phyloP scores from a whole-genome alignment of 2,888 invertebrate genomes.

The Octodonta nipae region DNA sequence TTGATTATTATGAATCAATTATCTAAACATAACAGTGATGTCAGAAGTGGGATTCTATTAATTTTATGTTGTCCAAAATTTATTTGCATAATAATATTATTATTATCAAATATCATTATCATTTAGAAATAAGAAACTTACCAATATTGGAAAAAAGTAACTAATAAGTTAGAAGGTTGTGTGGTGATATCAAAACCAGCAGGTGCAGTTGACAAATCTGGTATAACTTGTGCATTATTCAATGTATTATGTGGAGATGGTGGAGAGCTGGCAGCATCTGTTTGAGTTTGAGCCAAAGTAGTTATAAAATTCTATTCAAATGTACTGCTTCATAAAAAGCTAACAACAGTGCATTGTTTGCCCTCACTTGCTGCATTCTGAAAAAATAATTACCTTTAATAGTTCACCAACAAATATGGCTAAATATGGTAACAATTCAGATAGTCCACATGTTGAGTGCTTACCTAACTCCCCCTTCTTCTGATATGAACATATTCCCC shows the following conservation, averaged over 20 bases:
- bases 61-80: no score
- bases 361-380: conserved; percentile 46
- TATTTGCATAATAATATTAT: no score
- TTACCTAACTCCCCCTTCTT: conserved; percentile 84
- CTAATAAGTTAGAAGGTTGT: conserved; percentile 85
- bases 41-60: no score
- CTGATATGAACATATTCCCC: conserved; percentile 88
- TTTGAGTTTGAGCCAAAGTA: conserved; percentile 80
- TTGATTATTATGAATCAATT: no score
- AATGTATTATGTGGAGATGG: conserved; percentile 71
- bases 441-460: background rate
- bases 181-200: conserved; percentile 46
- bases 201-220: conserved; percentile 39
- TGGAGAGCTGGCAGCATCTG: conserved; percentile 66
- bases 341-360: conserved; percentile 74
- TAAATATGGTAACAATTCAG: background rate
- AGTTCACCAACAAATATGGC: conserved; percentile 1
- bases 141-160: conserved; percentile 93
- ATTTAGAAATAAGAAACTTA: no score
- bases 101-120: no score
- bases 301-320: conserved; percentile 90
- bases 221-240: conserved; percentile 36
- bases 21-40: no score
- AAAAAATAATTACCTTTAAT: conserved; percentile 22
- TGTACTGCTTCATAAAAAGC: conserved; percentile 93